These are phyloP conservation scores for Stratiolaelaps scimitus DNA, from an alignment of 1,140 invertebrate species.

Conservation along the genomic window DNA sequence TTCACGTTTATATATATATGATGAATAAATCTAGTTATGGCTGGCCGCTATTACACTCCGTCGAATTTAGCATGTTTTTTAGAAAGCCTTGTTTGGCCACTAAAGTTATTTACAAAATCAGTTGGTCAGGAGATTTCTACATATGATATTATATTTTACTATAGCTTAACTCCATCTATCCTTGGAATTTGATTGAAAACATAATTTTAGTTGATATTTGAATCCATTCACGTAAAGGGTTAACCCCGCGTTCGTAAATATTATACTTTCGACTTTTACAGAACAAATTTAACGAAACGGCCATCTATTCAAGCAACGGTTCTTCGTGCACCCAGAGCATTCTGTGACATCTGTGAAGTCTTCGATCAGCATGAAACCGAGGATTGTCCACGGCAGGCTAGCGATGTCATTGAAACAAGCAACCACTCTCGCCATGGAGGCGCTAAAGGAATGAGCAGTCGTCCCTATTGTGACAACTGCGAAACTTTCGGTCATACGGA, in stretches of 20 bases:
- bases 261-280: background rate
- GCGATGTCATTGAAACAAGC: constrained; percentile 41
- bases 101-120: constrained; percentile 25
- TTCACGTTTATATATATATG: constrained; percentile 25
- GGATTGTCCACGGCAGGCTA: constrained; percentile 77
- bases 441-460: constrained; percentile 44
- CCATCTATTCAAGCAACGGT: constrained; percentile 13
- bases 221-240: no score
- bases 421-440: constrained; percentile 43
- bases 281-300: no score
- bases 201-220: no score
- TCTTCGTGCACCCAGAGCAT: constrained; percentile 58
- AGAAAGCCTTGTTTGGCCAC: no score
- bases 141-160: no score
- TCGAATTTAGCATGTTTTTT: no score
- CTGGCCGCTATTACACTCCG: background rate
- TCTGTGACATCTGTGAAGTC: constrained; percentile 93
- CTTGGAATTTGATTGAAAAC: no score
- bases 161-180: no score
- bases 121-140: no score
- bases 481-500: constrained; percentile 74
- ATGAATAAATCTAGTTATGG: background rate
- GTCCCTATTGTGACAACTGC: constrained; percentile 82
- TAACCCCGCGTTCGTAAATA: background rate
- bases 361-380: constrained; percentile 94